Evolutionary conservation across 1,140 invertebrate species (phyloP).

Genomic region (Melitaea cinxia): DNA sequence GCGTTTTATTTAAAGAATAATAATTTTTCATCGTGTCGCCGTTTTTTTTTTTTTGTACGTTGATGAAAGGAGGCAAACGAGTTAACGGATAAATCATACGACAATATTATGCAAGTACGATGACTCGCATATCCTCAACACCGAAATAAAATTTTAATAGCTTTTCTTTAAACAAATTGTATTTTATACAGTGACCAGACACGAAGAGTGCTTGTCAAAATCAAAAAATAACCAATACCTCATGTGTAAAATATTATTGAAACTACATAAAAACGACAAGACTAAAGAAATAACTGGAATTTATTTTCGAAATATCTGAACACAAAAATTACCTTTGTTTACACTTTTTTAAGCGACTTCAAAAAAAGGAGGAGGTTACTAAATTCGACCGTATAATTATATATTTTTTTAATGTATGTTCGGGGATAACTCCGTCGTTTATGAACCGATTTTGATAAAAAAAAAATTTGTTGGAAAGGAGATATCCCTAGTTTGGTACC

Average conservation of each 20-base stretch:
- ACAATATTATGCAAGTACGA: background rate
- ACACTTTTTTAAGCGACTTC: too few relatives aligned
- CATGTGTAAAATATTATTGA: background rate
- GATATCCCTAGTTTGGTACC: too few relatives aligned
- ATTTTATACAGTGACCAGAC: background rate
- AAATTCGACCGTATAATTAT: too few relatives aligned
- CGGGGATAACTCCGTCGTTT: too few relatives aligned
- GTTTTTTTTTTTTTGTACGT: background rate
- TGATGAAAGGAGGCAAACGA: background rate
- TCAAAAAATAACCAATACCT: background rate
- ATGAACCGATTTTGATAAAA: too few relatives aligned
- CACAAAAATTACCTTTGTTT: too few relatives aligned
- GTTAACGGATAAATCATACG: background rate
- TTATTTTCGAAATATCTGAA: too few relatives aligned
- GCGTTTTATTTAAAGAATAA: conserved; percentile 11
- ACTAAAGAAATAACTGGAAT: too few relatives aligned
- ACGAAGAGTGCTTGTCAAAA: background rate
- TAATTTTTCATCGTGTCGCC: background rate
- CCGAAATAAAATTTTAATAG: background rate
- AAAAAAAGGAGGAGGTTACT: too few relatives aligned
- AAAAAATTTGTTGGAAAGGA: too few relatives aligned
- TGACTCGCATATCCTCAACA: background rate
- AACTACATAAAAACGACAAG: too few relatives aligned
- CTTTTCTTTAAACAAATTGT: background rate
- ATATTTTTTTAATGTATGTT: too few relatives aligned